Percentiles rank a stretch among this genome's conserved stretches.
phyloP scores from a whole-genome alignment of 2,797 vertebrate species.

The Pipistrellus nathusii region DNA sequence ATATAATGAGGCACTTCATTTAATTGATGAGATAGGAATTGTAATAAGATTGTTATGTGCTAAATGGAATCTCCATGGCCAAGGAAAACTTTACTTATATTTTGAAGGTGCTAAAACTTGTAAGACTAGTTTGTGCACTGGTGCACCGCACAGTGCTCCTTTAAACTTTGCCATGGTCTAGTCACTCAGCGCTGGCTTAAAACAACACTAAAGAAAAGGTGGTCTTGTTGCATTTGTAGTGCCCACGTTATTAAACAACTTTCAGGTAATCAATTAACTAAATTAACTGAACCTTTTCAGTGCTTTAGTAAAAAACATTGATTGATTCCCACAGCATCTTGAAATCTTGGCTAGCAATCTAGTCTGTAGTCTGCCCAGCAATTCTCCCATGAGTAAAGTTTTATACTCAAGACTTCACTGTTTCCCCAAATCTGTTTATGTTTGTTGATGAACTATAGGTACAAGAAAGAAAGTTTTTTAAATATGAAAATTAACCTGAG shows the following conservation, averaged over 20 bases:
- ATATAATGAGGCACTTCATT: not conserved
- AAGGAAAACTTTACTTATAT: not conserved
- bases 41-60: not conserved
- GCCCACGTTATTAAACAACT: not conserved
- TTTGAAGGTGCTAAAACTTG: slow-evolving; percentile 28
- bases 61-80: not conserved
- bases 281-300: not conserved
- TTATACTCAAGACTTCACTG: not conserved
- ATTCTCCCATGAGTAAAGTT: not conserved
- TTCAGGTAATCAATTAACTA: not conserved
- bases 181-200: not conserved
- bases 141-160: not conserved
- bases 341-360: not conserved
- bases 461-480: not conserved
- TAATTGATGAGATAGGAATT: slow-evolving; percentile 37
- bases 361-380: not conserved
- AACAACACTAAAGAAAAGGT: slow-evolving; percentile 23
- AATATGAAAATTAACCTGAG: slow-evolving; percentile 23
- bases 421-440: not conserved
- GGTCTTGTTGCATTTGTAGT: not conserved
- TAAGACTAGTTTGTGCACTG: not conserved
- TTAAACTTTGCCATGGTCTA: not conserved
- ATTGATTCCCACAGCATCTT: not conserved
- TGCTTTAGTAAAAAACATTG: not conserved
- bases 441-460: not conserved